Evolutionary conservation across 2,888 invertebrate genomes (phyloP).

Genomic region (Cryptocephalus moraei): DNA sequence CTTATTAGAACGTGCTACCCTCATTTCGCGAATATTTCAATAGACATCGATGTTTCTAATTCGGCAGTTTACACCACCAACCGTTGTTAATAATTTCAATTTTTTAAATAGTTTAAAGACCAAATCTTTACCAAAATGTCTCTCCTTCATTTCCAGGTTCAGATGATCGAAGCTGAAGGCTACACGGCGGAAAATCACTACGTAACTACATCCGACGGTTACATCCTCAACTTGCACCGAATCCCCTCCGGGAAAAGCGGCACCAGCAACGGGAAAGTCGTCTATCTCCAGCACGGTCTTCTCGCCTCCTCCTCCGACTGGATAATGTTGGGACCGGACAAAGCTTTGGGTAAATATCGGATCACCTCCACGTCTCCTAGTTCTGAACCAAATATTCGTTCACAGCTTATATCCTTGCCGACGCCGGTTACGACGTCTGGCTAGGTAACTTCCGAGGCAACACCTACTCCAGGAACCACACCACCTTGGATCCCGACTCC

Average conservation of each 20-base stretch:
- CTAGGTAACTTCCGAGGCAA: constrained; percentile 24
- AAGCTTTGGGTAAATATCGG: constrained; percentile 25
- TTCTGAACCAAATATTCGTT: neutral
- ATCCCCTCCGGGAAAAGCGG: constrained; percentile 38
- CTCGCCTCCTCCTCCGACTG: constrained; percentile 44
- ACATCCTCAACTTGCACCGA: constrained; percentile 44
- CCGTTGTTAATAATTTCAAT: no score
- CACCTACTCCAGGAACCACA: constrained; percentile 17
- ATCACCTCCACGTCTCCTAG: neutral
- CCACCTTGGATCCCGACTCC: constrained; percentile 13
- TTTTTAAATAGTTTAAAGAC: no score
- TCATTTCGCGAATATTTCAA: no score
- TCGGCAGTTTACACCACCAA: no score
- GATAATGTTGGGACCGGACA: constrained; percentile 42
- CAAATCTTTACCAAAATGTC: no score
- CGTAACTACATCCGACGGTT: constrained; percentile 46
- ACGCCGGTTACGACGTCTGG: constrained; percentile 28
- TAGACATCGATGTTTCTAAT: no score
- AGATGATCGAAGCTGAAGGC: constrained; percentile 35
- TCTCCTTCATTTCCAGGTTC: neutral
- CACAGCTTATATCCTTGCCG: constrained; percentile 20
- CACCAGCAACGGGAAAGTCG: constrained; percentile 26
- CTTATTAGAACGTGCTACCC: no score
- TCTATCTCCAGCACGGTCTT: constrained; percentile 45
- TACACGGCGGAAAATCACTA: constrained; percentile 37